A percentile compares a stretch with the other conserved stretches of the same genome.
phyloP scores from a whole-genome alignment of 2,888 invertebrate genomes.

The Cataglyphis rosenhaueri region DNA sequence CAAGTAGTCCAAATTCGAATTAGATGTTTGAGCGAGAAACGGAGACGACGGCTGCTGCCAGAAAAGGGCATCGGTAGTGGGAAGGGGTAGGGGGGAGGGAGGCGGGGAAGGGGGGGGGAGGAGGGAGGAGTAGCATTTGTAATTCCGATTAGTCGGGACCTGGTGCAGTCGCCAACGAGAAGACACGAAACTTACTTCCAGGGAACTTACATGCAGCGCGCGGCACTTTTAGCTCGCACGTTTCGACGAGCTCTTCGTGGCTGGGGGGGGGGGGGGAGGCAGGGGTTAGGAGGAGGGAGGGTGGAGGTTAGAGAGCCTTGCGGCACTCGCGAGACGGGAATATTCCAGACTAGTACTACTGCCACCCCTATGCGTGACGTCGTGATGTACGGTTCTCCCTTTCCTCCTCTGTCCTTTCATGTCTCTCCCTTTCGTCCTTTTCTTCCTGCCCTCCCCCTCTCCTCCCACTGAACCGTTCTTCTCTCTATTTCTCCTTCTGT shows the following conservation, averaged over 20 bases:
- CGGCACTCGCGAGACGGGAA: constrained; percentile 60
- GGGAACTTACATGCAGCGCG: constrained; percentile 76
- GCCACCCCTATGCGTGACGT: constrained; percentile 80
- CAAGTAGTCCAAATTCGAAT: constrained; percentile 40
- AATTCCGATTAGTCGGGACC: constrained; percentile 83
- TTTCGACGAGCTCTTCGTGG: constrained; percentile 71
- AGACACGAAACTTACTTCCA: constrained; percentile 77
- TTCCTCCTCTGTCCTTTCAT: constrained; percentile 46
- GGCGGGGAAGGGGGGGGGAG: not conserved
- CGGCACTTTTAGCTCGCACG: constrained; percentile 80
- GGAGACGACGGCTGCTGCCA: constrained; percentile 40
- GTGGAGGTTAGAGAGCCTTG: constrained; percentile 39
- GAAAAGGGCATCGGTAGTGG: constrained; percentile 23
- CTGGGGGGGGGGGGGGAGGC: constrained; percentile 50
- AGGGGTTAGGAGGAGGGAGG: constrained; percentile 38
- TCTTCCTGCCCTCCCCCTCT: constrained; percentile 41
- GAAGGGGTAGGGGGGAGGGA: not conserved
- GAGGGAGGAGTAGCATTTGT: constrained; percentile 72
- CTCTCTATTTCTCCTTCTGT: constrained; percentile 12
- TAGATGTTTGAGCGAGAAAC: constrained; percentile 53
- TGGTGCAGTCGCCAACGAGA: constrained; percentile 68
- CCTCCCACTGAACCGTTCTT: not conserved
- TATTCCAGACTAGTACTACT: constrained; percentile 66
- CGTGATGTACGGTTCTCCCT: constrained; percentile 80
- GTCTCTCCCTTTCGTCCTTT: constrained; percentile 40